Percentiles rank a stretch among this genome's conserved stretches.
Evolutionary conservation across 2,888 invertebrate genomes (phyloP).

Genomic region (Drosophila buzzatii): DNA sequence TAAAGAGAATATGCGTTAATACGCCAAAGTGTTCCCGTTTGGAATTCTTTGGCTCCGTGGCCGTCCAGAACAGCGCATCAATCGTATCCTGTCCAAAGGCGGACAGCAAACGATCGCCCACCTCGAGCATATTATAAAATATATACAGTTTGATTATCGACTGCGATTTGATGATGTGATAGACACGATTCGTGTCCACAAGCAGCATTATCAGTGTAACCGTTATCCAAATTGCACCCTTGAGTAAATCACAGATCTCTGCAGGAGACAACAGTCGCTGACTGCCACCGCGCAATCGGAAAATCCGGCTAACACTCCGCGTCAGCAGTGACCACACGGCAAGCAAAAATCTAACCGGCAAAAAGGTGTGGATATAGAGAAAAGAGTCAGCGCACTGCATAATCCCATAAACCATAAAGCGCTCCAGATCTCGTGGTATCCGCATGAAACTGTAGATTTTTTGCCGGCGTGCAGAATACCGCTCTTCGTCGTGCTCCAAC

Average conservation of each 20-base stretch:
- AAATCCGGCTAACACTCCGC: slow-evolving; percentile 90
- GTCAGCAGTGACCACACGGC: slow-evolving; percentile 93
- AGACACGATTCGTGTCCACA: slow-evolving; percentile 98
- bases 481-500: slow-evolving; percentile 97
- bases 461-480: slow-evolving; percentile 96
- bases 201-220: slow-evolving; percentile 93
- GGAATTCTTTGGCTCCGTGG: slow-evolving; percentile 95
- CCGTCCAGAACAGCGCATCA: slow-evolving; percentile 99
- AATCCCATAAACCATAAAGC: slow-evolving; percentile 97
- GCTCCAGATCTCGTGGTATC: slow-evolving; percentile 96
- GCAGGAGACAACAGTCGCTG: slow-evolving; percentile 91
- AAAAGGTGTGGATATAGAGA: slow-evolving; percentile 98
- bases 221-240: slow-evolving; percentile 94
- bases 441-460: slow-evolving; percentile 98
- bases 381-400: slow-evolving; percentile 99
- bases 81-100: slow-evolving; percentile 99
- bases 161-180: slow-evolving; percentile 98
- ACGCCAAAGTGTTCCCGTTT: slow-evolving; percentile 94
- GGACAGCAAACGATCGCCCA: slow-evolving; percentile 97
- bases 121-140: slow-evolving; percentile 99
- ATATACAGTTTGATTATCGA: slow-evolving; percentile 99
- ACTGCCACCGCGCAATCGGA: slow-evolving; percentile 87
- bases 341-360: slow-evolving; percentile 95
- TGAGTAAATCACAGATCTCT: slow-evolving; percentile 97
- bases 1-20: slow-evolving; percentile 95